A percentile compares a stretch with the other conserved stretches of the same genome.
These are phyloP conservation scores for Parazoanthus swiftii DNA, from an alignment of 92 coral and sea anemone species.

Conservation along the genomic window DNA sequence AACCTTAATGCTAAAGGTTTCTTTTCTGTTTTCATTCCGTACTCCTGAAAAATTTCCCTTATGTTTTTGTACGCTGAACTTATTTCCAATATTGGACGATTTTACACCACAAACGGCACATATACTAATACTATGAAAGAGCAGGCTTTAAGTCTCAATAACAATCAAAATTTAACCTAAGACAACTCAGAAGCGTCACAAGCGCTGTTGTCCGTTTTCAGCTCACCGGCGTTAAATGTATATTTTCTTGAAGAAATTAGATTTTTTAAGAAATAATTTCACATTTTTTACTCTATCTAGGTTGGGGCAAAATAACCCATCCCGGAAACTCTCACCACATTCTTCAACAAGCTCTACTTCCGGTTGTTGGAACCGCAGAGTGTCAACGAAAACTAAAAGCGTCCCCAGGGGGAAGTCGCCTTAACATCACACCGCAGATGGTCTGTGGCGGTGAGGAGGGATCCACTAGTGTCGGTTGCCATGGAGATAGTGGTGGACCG, in stretches of 20 bases:
- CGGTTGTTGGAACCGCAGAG: neutral
- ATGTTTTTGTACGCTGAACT: too few relatives aligned
- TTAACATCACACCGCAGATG: constrained; percentile 48
- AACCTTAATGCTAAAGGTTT: too few relatives aligned
- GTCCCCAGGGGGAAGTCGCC: constrained; percentile 33
- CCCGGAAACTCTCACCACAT: constrained; percentile 33
- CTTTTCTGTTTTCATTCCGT: too few relatives aligned
- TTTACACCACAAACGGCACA: too few relatives aligned
- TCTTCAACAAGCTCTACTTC: constrained; percentile 36
- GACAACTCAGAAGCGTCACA: too few relatives aligned
- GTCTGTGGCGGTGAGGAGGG: constrained; percentile 55
- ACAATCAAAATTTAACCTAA: too few relatives aligned
- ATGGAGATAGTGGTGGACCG: constrained; percentile 66
- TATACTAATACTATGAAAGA: too few relatives aligned
- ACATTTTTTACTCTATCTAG: neutral
- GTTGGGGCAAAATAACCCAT: constrained; percentile 37
- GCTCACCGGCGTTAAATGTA: neutral
- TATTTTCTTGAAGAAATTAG: neutral
- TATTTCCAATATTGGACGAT: too few relatives aligned
- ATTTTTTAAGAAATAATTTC: neutral
- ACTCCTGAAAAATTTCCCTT: too few relatives aligned
- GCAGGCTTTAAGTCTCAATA: too few relatives aligned
- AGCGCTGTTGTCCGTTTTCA: too few relatives aligned
- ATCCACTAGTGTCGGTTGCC: constrained; percentile 42
- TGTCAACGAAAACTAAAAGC: constrained; percentile 25